These are phyloP conservation scores for Petrolisthes cinctipes DNA, from an alignment of 2,888 invertebrate genomes.

Conservation along the genomic window DNA sequence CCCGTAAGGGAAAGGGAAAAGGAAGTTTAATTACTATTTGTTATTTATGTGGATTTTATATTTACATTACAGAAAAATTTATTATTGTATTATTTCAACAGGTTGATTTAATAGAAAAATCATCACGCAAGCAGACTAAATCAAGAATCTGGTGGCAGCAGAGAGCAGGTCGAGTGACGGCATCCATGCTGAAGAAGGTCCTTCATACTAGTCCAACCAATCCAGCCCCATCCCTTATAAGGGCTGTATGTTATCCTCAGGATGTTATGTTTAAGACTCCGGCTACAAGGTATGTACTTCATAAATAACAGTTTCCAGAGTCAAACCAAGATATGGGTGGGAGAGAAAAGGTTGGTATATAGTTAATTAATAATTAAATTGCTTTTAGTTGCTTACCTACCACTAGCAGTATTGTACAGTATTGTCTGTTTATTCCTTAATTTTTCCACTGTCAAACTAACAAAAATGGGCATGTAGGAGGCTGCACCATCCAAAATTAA, in stretches of 20 bases:
- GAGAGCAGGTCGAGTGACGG: too few species aligned
- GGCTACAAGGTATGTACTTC: conserved; percentile 6
- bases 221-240: conserved; percentile 17
- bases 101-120: too few species aligned
- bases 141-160: too few species aligned
- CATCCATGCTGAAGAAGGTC: too few species aligned
- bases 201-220: not conserved
- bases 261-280: not conserved
- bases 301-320: not conserved
- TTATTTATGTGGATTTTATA: too few species aligned
- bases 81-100: too few species aligned
- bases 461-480: not conserved
- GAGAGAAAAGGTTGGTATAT: not conserved
- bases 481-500: not conserved
- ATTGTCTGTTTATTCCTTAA: not conserved
- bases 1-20: too few species aligned
- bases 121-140: too few species aligned
- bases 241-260: conserved; percentile 18
- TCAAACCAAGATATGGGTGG: not conserved
- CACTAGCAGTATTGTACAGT: too few species aligned
- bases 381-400: not conserved
- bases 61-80: too few species aligned
- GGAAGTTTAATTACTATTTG: too few species aligned
- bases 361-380: not conserved
- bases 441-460: not conserved